These are phyloP conservation scores for Ctena decussata DNA, from an alignment of 2,888 invertebrate species.

Conservation along the genomic window DNA sequence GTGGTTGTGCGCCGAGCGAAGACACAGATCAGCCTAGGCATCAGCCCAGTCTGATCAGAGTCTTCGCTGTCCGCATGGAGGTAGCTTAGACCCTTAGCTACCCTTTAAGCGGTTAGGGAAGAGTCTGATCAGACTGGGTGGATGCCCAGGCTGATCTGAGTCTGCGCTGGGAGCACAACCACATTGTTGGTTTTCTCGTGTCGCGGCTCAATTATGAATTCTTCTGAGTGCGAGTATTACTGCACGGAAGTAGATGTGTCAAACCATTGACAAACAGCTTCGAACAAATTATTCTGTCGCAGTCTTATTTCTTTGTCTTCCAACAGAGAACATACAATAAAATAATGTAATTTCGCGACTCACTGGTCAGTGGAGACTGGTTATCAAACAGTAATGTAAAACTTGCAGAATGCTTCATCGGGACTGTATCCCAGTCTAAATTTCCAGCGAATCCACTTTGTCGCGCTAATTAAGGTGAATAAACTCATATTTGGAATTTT, in stretches of 20 bases:
- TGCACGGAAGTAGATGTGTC: background rate
- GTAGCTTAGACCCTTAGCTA: no score
- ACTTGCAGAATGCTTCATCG: constrained; percentile 10
- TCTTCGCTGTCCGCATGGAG: no score
- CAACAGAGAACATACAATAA: constrained; percentile 38
- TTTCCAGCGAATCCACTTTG: constrained; percentile 53
- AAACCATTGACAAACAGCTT: background rate
- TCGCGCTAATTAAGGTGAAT: constrained; percentile 59
- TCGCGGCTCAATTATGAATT: no score
- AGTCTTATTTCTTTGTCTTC: constrained; percentile 1
- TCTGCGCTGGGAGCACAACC: no score
- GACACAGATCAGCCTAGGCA: no score
- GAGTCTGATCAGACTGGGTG: no score
- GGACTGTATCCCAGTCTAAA: constrained; percentile 5
- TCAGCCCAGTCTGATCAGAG: no score
- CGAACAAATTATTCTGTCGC: background rate
- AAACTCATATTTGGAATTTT: constrained; percentile 62
- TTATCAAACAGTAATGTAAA: constrained; percentile 64
- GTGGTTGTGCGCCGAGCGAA: no score
- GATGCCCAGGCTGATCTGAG: no score
- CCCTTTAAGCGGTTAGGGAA: no score
- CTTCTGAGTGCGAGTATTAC: background rate
- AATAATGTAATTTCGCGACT: constrained; percentile 70
- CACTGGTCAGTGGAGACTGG: constrained; percentile 53
- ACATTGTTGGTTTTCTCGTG: no score